Evolutionary conservation across 2,888 invertebrate genomes (phyloP), one percentile per base, ranked within the genome.

Genomic region (Tortrix viridana): DNA sequence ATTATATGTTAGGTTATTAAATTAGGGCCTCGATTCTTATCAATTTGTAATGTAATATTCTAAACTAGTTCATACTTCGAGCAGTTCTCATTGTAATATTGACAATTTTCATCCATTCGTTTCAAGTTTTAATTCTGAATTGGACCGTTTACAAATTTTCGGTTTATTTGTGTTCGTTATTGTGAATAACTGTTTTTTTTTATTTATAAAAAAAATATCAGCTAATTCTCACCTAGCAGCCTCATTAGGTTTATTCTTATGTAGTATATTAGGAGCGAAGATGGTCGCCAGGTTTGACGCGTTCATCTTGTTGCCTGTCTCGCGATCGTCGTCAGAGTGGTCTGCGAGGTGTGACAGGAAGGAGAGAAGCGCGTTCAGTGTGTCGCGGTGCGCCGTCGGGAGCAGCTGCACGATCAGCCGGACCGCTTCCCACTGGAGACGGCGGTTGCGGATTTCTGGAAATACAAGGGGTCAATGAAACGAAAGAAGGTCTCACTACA

Each of bases 191-290:
- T n/a, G n/a, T n/a, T n/a, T n/a, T n/a, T n/a, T n/a, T n/a, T n/a
- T n/a, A n/a, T n/a, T n/a, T n/a, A n/a, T n/a, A n/a, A n/a, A n/a
- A n/a, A n/a, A n/a, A n/a, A n/a, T 16, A 18, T 43, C 6, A 22
- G 2, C 6, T 2, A 14, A 23, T 23, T 71, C 77, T 49, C 14
- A 90, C 89, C 84, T 91, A 38, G 87, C 93, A 58, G 88, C 74
- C 71, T 92, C 90, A 75, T 94, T 94, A 5, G 95, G 93, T 73
- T 95, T 95, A 70, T 95, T 94, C 76, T 94, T 95, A 77, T 98
- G 97, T 59, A 98, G 93, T 74, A 98, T 96, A 77, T 98, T 98
- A 0, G 98, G 98, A 1, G 98, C 98, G 85, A 98, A 97, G 43
- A 98, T 94, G 0, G 98, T 98, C 0, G 98, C 98, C 67, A 98